Evolutionary conservation across 2,888 invertebrate species (phyloP).

Genomic region (Margaritifera margaritifera): DNA sequence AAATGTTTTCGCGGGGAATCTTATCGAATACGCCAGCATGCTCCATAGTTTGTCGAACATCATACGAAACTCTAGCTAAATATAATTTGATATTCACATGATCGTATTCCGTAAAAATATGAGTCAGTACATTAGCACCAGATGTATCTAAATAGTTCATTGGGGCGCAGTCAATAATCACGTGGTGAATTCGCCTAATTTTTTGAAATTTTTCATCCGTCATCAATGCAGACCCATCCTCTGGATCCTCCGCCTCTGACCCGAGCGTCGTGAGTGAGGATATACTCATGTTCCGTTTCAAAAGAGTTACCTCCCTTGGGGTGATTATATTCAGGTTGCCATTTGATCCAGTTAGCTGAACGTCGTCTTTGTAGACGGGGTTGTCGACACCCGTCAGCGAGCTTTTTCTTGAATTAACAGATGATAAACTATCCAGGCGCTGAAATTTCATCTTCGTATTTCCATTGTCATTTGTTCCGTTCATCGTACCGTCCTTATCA

Average conservation of each 20-base stretch:
- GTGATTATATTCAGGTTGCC: conserved; percentile 14
- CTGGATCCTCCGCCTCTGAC: conserved; percentile 41
- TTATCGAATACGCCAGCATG: conserved; percentile 56
- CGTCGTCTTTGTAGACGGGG: conserved; percentile 40
- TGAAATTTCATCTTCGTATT: conserved; percentile 11
- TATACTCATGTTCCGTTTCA: conserved; percentile 33
- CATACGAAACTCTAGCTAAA: conserved; percentile 51
- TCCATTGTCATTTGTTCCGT: not conserved
- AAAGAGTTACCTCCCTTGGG: conserved; percentile 26
- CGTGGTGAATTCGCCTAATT: conserved; percentile 59
- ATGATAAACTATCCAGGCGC: conserved; percentile 23
- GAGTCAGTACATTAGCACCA: conserved; percentile 61
- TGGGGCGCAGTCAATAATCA: conserved; percentile 59
- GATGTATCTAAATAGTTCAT: conserved; percentile 64
- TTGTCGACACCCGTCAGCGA: conserved; percentile 33
- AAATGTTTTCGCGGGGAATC: conserved; percentile 55
- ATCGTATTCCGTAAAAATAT: conserved; percentile 59
- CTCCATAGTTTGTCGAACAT: conserved; percentile 55
- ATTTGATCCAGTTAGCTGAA: conserved; percentile 3
- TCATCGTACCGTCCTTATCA: not conserved
- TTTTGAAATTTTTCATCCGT: conserved; percentile 54
- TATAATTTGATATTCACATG: conserved; percentile 63
- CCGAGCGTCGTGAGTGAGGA: conserved; percentile 27
- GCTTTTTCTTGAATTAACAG: conserved; percentile 18
- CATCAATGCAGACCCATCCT: conserved; percentile 53